These are phyloP conservation scores for Halcyon leucocephala DNA, from an alignment of 2,797 vertebrate genomes.

Conservation along the genomic window DNA sequence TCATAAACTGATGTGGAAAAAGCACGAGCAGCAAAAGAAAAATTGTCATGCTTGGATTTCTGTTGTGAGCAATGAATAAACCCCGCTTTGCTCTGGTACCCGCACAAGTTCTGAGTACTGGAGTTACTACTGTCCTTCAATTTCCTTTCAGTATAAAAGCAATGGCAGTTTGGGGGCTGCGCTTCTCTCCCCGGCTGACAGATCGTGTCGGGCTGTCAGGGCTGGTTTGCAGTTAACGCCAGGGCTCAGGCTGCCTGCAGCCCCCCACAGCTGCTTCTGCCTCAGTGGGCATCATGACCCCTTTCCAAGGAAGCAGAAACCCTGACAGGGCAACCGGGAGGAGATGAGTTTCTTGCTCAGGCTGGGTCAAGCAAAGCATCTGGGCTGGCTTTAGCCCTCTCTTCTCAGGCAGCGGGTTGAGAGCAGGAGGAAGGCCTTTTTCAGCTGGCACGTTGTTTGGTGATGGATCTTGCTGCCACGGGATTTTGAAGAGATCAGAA, in stretches of 20 bases:
- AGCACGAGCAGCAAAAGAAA: background rate
- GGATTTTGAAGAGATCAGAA: background rate
- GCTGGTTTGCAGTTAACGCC: background rate
- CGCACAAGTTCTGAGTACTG: background rate
- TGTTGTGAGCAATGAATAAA: background rate
- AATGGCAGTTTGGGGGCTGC: background rate
- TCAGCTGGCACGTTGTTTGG: background rate
- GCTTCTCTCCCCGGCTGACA: background rate
- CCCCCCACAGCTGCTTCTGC: background rate
- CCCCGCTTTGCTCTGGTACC: fast-evolving
- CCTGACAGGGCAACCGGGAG: fast-evolving
- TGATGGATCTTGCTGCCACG: background rate
- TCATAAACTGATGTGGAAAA: background rate
- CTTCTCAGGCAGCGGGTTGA: background rate
- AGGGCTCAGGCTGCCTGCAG: background rate
- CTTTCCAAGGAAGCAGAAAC: background rate
- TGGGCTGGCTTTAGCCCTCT: no score
- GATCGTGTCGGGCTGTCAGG: fast-evolving
- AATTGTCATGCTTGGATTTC: background rate
- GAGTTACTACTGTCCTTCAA: background rate
- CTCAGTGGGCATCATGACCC: fast-evolving
- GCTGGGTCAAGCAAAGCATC: background rate
- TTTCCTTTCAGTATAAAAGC: background rate
- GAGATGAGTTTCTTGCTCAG: background rate
- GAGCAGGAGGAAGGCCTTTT: background rate